Percentiles rank a stretch among this genome's conserved stretches.
phyloP scores from a whole-genome alignment of 2,888 invertebrate genomes.

The Dusona sp. region DNA sequence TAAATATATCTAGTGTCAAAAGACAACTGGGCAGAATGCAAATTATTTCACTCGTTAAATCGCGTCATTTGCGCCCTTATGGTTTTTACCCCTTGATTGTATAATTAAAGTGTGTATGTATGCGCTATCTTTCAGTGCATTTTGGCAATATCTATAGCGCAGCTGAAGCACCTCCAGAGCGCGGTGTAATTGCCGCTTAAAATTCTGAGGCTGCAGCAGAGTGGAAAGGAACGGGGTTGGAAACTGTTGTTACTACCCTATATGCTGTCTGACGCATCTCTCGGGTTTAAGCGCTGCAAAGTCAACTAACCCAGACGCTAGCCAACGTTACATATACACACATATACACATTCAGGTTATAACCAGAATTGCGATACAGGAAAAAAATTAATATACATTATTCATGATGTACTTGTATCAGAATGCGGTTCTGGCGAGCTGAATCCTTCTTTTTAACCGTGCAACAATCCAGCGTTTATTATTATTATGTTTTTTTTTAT shows the following conservation, averaged over 20 bases:
- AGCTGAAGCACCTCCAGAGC: slow-evolving; percentile 44
- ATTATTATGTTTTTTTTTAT: not conserved
- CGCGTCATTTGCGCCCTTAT: slow-evolving; percentile 6
- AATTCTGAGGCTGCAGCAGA: slow-evolving; percentile 69
- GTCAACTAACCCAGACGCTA: slow-evolving; percentile 61
- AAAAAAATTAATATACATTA: slow-evolving; percentile 72
- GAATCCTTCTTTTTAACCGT: not conserved
- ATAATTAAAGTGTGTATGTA: slow-evolving; percentile 11
- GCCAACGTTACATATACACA: slow-evolving; percentile 21
- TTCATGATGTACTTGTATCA: slow-evolving; percentile 69
- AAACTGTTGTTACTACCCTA: slow-evolving; percentile 58
- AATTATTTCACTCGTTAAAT: slow-evolving; percentile 12
- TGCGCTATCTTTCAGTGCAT: slow-evolving; percentile 28
- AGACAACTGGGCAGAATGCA: not conserved
- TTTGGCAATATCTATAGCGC: slow-evolving; percentile 10
- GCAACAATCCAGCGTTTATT: slow-evolving; percentile 2
- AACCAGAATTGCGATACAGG: slow-evolving; percentile 65
- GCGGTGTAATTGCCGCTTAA: slow-evolving; percentile 74
- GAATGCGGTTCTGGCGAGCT: slow-evolving; percentile 20
- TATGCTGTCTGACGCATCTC: slow-evolving; percentile 50
- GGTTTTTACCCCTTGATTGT: slow-evolving; percentile 2
- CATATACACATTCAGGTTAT: slow-evolving; percentile 2
- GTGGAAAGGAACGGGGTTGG: not conserved
- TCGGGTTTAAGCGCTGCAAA: slow-evolving; percentile 52
- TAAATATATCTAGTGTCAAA: not conserved